phyloP scores from a whole-genome alignment of 2,888 invertebrate species.

The Agapetus fuscipes region DNA sequence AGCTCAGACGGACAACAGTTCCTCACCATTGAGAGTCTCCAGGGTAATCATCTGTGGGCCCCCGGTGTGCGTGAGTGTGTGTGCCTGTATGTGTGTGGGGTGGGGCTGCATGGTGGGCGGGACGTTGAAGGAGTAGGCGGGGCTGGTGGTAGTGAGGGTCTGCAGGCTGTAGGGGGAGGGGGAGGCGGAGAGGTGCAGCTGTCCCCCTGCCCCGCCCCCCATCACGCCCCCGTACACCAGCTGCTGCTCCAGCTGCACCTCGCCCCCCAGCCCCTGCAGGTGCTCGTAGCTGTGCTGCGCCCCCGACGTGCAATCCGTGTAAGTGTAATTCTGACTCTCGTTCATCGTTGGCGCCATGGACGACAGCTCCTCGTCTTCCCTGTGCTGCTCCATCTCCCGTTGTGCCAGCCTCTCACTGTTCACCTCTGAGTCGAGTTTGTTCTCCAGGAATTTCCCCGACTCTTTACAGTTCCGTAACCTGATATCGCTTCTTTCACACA shows the following conservation, averaged over 20 bases:
- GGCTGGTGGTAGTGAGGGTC: slow-evolving; percentile 3
- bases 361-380: not conserved
- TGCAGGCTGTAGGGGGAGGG: slow-evolving; percentile 16
- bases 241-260: too few relatives aligned
- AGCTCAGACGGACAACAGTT: too few relatives aligned
- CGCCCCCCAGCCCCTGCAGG: too few relatives aligned
- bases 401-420: not conserved
- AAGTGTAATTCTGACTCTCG: slow-evolving; percentile 6
- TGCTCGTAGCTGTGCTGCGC: too few relatives aligned
- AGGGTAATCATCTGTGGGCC: too few relatives aligned
- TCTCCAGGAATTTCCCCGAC: slow-evolving; percentile 20
- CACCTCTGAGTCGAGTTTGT: not conserved
- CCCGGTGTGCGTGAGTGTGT: too few relatives aligned
- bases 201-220: slow-evolving; percentile 24
- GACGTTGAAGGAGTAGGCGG: not conserved
- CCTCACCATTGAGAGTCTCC: too few relatives aligned
- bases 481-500: slow-evolving; percentile 36
- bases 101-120: too few relatives aligned
- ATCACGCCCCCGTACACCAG: too few relatives aligned
- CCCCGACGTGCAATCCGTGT: slow-evolving; percentile 7
- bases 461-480: slow-evolving; percentile 30
- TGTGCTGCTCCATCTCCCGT: not conserved
- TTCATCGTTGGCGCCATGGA: not conserved
- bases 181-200: slow-evolving; percentile 11
- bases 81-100: too few relatives aligned